phyloP scores from a whole-genome alignment of 2,888 invertebrate species.

The Hemistola chrysoprasaria region DNA sequence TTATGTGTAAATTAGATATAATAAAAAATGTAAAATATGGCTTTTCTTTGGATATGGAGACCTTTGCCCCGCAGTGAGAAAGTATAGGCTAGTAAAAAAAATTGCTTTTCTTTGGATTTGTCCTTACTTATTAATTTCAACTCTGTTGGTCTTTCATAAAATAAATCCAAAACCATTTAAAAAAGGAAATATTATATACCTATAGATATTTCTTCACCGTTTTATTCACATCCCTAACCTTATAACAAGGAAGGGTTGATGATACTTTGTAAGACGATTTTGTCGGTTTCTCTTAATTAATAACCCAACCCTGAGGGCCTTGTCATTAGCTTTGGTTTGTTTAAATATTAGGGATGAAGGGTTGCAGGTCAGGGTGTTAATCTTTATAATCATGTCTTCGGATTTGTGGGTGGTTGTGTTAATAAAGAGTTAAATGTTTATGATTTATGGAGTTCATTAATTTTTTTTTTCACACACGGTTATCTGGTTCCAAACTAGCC shows the following conservation, averaged over 20 bases:
- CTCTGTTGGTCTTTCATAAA: too few species aligned
- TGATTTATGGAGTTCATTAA: neutral
- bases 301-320: constrained; percentile 60
- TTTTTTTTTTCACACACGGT: too few species aligned
- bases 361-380: constrained; percentile 55
- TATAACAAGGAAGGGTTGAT: constrained; percentile 70
- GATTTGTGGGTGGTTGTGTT: constrained; percentile 31
- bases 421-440: constrained; percentile 29
- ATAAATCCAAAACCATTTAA: too few species aligned
- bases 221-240: constrained; percentile 26
- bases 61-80: too few species aligned
- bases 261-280: constrained; percentile 75
- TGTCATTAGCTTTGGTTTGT: constrained; percentile 66
- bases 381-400: constrained; percentile 37
- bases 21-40: too few species aligned
- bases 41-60: too few species aligned
- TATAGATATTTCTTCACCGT: constrained; percentile 8
- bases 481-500: too few species aligned
- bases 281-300: constrained; percentile 65
- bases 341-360: constrained; percentile 61
- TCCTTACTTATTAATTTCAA: too few species aligned
- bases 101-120: too few species aligned
- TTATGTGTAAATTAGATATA: too few species aligned
- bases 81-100: too few species aligned
- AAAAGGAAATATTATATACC: too few species aligned